Base-by-base conservation (phyloP, 2,113 vertebrate genomes). In the Heterocephalus glaber region DNA sequence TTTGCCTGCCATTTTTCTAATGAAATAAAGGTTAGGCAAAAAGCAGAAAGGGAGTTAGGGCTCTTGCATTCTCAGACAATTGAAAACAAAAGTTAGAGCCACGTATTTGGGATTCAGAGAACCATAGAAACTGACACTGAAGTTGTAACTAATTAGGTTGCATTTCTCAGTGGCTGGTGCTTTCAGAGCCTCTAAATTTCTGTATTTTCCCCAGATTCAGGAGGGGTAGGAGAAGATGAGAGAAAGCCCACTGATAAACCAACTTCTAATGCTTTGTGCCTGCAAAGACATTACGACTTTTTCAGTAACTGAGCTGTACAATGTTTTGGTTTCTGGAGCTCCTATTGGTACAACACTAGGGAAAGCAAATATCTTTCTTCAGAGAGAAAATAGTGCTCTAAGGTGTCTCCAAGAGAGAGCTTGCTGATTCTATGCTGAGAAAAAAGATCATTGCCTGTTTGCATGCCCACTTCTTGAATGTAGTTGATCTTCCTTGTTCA, bases 341-440 rank as follows among this genome's bases (percentile, higher is more conserved):
- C 96, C 93, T 96, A 76, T 95, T 98, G 91, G 65, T 98, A 14
- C 28, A 72, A 61, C 76, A 60, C 63, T 49, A 81, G 84, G 72
- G 97, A 95, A 96, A 97, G 94, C 66, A 98, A 98, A 91, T 95
- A 61, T 47, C 56, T 98, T 98, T 96, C 83, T 96, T 97, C 63
- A 94, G 19, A 94, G 79, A 97, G 94, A 95, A 98, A 98, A 96
- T 94, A 97, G 87, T 95, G 54, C 56, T 77, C 70, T 44, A 74
- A 70, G 90, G 61, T 95, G 90, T 86, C 89, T 95, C 66, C 44
- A 93, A 95, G 33, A 70, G 93, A 95, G 33, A 70, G 22, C 94
- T 84, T 97, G 97, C 95, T 94, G 96, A 97, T 97, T 95, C 70
- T 94, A n/a, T 47, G 65, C 66, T 84, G 92, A 97, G 92, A 95